Evolutionary conservation across 2,888 invertebrate species (phyloP), one percentile per base, ranked within the genome.

Genomic region (Diogma glabrata): DNA sequence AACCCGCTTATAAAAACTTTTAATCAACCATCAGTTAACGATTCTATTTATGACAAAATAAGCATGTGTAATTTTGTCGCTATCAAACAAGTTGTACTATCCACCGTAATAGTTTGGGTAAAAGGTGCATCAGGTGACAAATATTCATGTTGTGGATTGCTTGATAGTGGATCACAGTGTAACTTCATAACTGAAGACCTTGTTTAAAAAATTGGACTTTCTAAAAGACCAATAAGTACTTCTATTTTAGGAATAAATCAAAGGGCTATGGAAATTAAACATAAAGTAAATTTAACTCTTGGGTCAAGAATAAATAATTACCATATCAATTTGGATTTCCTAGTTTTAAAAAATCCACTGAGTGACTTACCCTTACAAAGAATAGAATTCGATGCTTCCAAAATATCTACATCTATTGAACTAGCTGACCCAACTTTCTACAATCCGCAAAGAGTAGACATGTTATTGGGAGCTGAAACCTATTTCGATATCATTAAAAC

Each of bases 391-490:
- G 36, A 36, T 36, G 5, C 17, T 36, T 14, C 3, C 14, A 36
- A 36, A 14, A 36, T 36, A 3, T 17, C 36, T 17, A 4, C 36
- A 14, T 36, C 36, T 7, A 36, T 36, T 9, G 16, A 36, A 14
- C 17, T 36, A 33, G 10, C 33, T 10, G 10, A 33, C 14, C 33
- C 33, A 33, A 33, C 33, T 33, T 33, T 33, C 14, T 14, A 14
- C 16, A 36, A 7, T 36, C 36, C 36, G 3, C 36, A 36, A 36
- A 36, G 17, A 14, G n/a, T n/a, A n/a, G n/a, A n/a, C n/a, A n/a
- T n/a, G 36, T 36, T 36, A 36, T 36, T 36, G 17, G 36, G 36
- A 36, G 36, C 36, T 17, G 36, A 36, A 36, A 36, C 17, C 14
- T 36, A 14, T 14, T 36, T 36, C 36, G 17, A 36, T 36, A 36